Evolutionary conservation across 2,888 invertebrate genomes (phyloP), one percentile per base, ranked within the genome.

Genomic region (Elysia crispata): DNA sequence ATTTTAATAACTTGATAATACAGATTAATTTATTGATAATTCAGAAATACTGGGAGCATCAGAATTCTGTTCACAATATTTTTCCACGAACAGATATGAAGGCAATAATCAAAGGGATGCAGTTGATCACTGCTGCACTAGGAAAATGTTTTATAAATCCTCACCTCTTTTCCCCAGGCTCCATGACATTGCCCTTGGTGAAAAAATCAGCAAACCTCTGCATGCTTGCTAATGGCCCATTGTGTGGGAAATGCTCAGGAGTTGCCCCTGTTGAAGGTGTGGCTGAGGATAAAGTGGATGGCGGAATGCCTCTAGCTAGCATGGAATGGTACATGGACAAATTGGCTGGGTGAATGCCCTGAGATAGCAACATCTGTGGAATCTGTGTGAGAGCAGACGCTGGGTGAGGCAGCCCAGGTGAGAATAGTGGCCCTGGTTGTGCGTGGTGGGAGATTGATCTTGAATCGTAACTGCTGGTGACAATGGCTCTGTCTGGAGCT

Each of bases 131-230:
- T 15, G 30, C 30, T 11, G 30, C 11, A 41, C 28, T 50, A n/a
- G 57, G 28, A 23, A 18, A 28, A 25, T 20, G 23, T 57, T 18
- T 11, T 25, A 0, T 70, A 60, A 33, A 62, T 20, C 49, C 54
- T 57, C 13, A 66, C 76, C 77, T 60, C 62, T 30, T 74, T 18
- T 50, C n/a, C 33, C 20, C 23, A 15, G 28, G 54, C 33, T 23
- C 60, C 33, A 41, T 30, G 49, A 50, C 67, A 66, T 78, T 72
- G 33, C 67, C 54, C 5, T 70, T 30, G 0, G 69, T 81, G 62
- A 81, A 76, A 76, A 82, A 79, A 31, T 81, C 78, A 1, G 82
- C 80, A n/a, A 82, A 79, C 66, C 80, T 81, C 69, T 81, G 81
- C 82, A 82, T 81, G 75, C 49, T 70, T 13, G 79, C 69, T 5